Evolutionary conservation across 1,140 invertebrate genomes (phyloP), one percentile per base, ranked within the genome.

Genomic region (Hylyphantes graminicola): DNA sequence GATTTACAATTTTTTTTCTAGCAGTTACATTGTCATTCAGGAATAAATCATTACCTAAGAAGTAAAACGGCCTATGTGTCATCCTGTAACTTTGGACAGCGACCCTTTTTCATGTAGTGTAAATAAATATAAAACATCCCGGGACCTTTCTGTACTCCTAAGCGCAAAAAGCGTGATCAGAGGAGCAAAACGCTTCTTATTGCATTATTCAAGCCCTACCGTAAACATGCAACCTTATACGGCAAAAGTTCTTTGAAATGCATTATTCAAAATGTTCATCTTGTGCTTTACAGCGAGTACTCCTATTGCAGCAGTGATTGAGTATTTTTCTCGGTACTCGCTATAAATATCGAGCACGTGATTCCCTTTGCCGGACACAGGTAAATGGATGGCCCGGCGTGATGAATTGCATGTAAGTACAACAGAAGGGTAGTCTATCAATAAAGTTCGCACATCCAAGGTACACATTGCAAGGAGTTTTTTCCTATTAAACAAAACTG

Each of bases 211-310:
- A 74, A 74, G 19, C 7, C 55, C 68, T 17, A 5, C 54, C n/a
- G 72, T 57, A 74, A 74, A 74, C 54, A 74, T 74, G 72, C 72
- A 74, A 74, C 54, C 72, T 57, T n/a, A 21, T 59, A 57, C 54
- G 10, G 19, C 48, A 53, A 15, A 10, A 54, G 13, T 72, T 51
- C 48, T 17, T 15, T 61, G 68, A 72, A 72, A 72, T 72, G 19
- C 68, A 72, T 72, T 57, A 55, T 74, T 57, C 72, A 74, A 74
- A 59, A 19, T 74, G 10, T 59, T 59, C 50, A 35, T 74, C 55
- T 21, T 74, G 55, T 21, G 11, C 19, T 67, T 17, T 48, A 8
- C n/a, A 11, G 13, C 72, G 19, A 13, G 53, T 57, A n/a, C 54
- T 59, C 17, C 72, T n/a, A 57, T 55, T 74, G 10, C 55, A 12